These are phyloP conservation scores for Drepana arcuata DNA, from an alignment of 1,140 invertebrate genomes.

Conservation along the genomic window DNA sequence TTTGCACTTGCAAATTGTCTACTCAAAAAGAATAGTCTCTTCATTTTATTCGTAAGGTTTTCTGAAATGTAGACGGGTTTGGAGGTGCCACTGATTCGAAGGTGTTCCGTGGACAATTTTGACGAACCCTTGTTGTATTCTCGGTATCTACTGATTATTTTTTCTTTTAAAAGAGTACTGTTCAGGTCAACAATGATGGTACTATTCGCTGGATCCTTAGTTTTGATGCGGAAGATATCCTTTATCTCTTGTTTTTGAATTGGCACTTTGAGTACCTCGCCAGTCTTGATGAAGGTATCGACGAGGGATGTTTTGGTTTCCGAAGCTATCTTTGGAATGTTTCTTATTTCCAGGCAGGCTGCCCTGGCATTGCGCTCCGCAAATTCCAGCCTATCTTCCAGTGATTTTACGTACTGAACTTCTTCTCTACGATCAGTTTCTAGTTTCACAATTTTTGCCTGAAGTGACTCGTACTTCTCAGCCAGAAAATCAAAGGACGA, in stretches of 20 bases:
- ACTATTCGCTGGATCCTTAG: neutral
- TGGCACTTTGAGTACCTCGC: neutral
- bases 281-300: neutral
- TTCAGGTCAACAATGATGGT: neutral
- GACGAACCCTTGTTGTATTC: neutral
- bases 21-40: conserved; percentile 11
- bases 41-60: no score
- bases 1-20: conserved; percentile 9
- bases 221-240: neutral
- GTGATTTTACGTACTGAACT: neutral
- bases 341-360: neutral
- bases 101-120: neutral
- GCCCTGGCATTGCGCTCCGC: neutral
- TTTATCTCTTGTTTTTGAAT: neutral
- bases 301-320: neutral
- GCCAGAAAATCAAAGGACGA: no score
- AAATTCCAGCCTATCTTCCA: neutral
- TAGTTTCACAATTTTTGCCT: no score
- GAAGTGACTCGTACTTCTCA: no score
- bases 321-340: neutral
- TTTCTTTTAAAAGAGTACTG: neutral
- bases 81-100: neutral
- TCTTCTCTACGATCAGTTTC: no score
- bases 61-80: neutral
- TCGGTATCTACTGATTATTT: neutral